phyloP scores from a whole-genome alignment of 2,797 vertebrate species.

The Rhinichthys osculus region DNA sequence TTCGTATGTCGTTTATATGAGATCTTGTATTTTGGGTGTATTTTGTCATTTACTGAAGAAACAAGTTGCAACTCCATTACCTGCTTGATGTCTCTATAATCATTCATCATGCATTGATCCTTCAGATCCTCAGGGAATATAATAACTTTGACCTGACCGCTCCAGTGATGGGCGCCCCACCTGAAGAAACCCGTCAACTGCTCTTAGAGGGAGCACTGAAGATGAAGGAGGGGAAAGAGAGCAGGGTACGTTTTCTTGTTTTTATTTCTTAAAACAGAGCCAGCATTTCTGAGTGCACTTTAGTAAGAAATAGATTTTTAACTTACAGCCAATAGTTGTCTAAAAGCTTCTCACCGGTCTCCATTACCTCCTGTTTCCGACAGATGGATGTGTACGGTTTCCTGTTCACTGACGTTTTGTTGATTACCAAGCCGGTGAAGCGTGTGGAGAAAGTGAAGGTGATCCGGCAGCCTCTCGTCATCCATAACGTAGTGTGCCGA shows the following conservation, averaged over 20 bases:
- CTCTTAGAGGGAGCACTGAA: conserved; percentile 89
- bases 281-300: conserved; percentile 21
- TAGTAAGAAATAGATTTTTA: conserved; percentile 8
- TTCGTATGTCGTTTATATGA: background rate
- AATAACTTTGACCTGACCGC: conserved; percentile 87
- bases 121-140: conserved; percentile 91
- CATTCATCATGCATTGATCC: background rate
- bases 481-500: conserved; percentile 90
- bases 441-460: conserved; percentile 91
- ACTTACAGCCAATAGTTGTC: conserved; percentile 7
- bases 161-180: conserved; percentile 86
- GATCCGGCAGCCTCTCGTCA: conserved; percentile 90
- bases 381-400: conserved; percentile 97
- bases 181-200: conserved; percentile 89
- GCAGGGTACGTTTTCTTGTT: conserved; percentile 80
- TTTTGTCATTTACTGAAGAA: background rate
- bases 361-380: conserved; percentile 24
- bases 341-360: conserved; percentile 15
- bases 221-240: conserved; percentile 97
- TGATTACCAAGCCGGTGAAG: conserved; percentile 94
- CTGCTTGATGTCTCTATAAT: background rate
- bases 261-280: background rate
- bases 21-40: background rate
- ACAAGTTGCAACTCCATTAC: background rate
- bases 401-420: conserved; percentile 93